Base-by-base conservation (phyloP, 2,113 vertebrate species). In the Phylloscopus trochilus region DNA sequence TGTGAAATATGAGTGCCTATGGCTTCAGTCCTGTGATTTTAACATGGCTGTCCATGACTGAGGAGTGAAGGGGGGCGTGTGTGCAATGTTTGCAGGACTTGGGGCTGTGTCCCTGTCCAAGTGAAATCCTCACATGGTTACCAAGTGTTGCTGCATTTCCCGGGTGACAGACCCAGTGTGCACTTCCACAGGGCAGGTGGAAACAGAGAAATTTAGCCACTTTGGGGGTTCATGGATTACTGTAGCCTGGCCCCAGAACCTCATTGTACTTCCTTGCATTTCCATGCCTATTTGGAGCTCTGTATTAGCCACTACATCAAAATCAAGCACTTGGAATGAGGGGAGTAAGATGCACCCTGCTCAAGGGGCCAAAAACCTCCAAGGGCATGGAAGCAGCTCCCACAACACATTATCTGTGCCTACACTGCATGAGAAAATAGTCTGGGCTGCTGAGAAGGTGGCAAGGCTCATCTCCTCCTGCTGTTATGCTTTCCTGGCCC, bases 291-390 rank as follows among this genome's bases (percentile, higher is more conserved):
- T 81, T 89, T 81, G 41, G 47, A 81, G 10, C 33, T 56, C 28
- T 79, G 2, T 28, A 63, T 82, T 49, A 81, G 30, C 49, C 52
- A 7, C 24, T 46, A 19, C 24, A 31, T 21, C 21, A 84, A 92
- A 87, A 74, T 41, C n/a, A 12, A 15, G 16, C 1, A 2, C 72
- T 35, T 0, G 0, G 17, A 12, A 19, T 18, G 23, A 63, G 8
- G 2, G 26, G 11, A 63, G 20, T 58, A 39, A 75, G 44, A 60
- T 62, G 23, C 46, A 10, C 12, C 23, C 31, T 58, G 5, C 11
- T 76, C 15, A 39, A 9, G 47, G 6, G 24, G 22, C 31, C 53
- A 44, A 60, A 70, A 68, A 19, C 43, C 16, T 52, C 24, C 15
- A 49, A 35, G 49, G 28, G 10, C 15, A 18, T 31, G 37, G 21